Evolutionary conservation across 2,888 invertebrate genomes (phyloP).

Genomic region (Neuroscelio doddi): DNA sequence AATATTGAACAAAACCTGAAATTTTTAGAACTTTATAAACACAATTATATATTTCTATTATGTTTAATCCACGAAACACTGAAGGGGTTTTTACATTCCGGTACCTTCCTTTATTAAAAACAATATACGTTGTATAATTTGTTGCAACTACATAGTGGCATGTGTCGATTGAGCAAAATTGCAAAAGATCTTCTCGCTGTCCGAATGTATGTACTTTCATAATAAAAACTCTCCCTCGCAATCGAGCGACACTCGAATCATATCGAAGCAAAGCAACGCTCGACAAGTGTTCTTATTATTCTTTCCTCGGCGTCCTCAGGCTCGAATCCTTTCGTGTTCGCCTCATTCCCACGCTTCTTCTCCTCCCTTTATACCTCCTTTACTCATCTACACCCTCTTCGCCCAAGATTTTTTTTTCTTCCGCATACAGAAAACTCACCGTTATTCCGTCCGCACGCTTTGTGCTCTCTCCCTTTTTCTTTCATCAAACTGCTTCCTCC

Average conservation of each 20-base stretch:
- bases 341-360: conserved; percentile 41
- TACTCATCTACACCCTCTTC: conserved; percentile 28
- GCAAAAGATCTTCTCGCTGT: conserved; percentile 1
- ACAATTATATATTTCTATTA: too few species aligned
- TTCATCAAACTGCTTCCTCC: conserved; percentile 28
- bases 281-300: conserved; percentile 59
- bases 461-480: conserved; percentile 22
- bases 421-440: conserved; percentile 27
- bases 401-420: conserved; percentile 15
- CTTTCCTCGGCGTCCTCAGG: conserved; percentile 30
- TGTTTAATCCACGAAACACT: too few species aligned
- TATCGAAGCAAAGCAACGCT: conserved; percentile 25
- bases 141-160: neutral
- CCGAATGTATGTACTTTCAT: conserved; percentile 24
- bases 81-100: too few species aligned
- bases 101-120: too few species aligned
- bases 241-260: conserved; percentile 47
- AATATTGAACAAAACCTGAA: too few species aligned
- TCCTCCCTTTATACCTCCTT: conserved; percentile 25
- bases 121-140: neutral
- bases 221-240: conserved; percentile 33
- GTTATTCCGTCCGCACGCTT: neutral
- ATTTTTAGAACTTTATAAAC: too few species aligned
- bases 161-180: neutral
- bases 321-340: conserved; percentile 34